Evolutionary conservation across 2,113 vertebrate genomes (phyloP), one percentile per base, ranked within the genome.

Genomic region (Smithornis capensis): DNA sequence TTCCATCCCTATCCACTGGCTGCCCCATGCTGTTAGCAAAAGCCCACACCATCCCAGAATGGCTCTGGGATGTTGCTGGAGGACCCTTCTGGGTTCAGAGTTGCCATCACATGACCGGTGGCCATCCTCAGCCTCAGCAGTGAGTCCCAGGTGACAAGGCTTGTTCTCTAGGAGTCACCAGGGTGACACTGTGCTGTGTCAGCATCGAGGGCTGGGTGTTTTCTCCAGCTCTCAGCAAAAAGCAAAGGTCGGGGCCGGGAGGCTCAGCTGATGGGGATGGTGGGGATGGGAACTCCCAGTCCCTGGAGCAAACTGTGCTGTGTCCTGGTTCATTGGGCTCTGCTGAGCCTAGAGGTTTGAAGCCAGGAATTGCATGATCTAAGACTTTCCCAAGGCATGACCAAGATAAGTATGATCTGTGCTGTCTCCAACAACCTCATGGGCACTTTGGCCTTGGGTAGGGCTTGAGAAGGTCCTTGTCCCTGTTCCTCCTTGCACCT

Each of bases 321-420:
- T 77, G 57, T 68, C 50, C 59, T 85, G 57, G 76, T 35, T 67
- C 68, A 81, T 28, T 0, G 0, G 75, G 69, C 89, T 96, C 52
- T 97, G 96, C 96, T 96, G 97, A 97, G 92, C 75, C 70, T 33
- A 42, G 81, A 59, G 31, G n/a, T 94, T 96, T 96, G 95, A 82
- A 92, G 77, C 64, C 14, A 31, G 62, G 83, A 82, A 62, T 21
- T 52, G 70, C 71, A 79, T 17, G 27, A n/a, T 49, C 42, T 95
- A 67, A 75, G 3, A 1, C 16, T 85, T 93, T 80, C 31, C 42
- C 83, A 57, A 89, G 78, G 86, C 73, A 67, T 27, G 24, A 55
- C 38, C 44, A 82, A 85, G 73, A 87, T 91, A 93, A 91, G 44
- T n/a, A 47, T 49, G 79, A 70, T 84, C 73, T 85, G 28, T 87